phyloP scores from a whole-genome alignment of 2,888 invertebrate species.

The Ormyrus thymus region DNA sequence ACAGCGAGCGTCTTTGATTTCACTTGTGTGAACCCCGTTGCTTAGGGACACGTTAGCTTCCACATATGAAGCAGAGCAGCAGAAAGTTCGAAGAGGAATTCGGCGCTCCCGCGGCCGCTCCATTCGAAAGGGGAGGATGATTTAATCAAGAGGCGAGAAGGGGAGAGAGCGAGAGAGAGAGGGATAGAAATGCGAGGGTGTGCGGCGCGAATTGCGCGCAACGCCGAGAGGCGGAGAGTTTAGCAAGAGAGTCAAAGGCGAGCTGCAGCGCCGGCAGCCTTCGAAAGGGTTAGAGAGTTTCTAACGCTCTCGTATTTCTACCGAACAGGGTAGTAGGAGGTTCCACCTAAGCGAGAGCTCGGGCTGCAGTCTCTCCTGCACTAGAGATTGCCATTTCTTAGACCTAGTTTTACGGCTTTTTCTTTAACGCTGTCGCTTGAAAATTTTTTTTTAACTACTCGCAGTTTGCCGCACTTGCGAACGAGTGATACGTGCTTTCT shows the following conservation, averaged over 20 bases:
- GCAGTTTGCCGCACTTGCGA: too few species aligned
- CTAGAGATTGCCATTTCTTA: background rate
- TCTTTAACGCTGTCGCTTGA: too few species aligned
- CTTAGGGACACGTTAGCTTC: slow-evolving; percentile 69
- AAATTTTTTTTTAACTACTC: too few species aligned
- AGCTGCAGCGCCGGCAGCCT: slow-evolving; percentile 5
- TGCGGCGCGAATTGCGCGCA: background rate
- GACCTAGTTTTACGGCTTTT: too few species aligned
- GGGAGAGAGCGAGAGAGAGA: slow-evolving; percentile 27
- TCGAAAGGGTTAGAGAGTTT: slow-evolving; percentile 65
- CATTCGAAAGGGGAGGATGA: background rate
- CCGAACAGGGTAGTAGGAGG: slow-evolving; percentile 65
- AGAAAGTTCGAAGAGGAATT: slow-evolving; percentile 67
- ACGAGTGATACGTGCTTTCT: too few species aligned
- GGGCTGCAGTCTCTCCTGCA: slow-evolving; percentile 15
- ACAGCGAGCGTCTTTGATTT: too few species aligned
- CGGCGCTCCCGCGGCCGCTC: slow-evolving; percentile 2
- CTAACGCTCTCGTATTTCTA: slow-evolving; percentile 67
- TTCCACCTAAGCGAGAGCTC: slow-evolving; percentile 41
- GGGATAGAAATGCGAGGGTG: slow-evolving; percentile 6
- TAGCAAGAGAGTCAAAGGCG: slow-evolving; percentile 41
- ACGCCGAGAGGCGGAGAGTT: slow-evolving; percentile 49
- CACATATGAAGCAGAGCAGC: slow-evolving; percentile 72
- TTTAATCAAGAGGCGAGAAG: background rate
- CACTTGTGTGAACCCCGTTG: slow-evolving; percentile 55